Evolutionary conservation across 2,797 vertebrate species (phyloP).

Genomic region (Brachyalestes nurse): DNA sequence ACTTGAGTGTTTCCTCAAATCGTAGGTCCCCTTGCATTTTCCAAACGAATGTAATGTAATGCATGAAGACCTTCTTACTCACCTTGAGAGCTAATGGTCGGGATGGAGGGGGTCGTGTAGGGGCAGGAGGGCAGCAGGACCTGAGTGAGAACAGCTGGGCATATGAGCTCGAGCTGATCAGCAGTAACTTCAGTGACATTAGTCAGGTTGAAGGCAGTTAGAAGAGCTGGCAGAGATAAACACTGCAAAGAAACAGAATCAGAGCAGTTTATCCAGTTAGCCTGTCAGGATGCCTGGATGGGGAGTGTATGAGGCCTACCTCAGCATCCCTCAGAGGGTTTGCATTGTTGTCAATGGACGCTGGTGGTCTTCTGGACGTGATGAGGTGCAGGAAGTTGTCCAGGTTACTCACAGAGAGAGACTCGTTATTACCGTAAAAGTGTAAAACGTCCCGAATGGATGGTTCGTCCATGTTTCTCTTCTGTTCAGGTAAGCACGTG

Average conservation of each 20-base stretch:
- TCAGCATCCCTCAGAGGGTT: conserved; percentile 47
- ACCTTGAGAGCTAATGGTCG: conserved; percentile 42
- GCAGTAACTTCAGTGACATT: conserved; percentile 51
- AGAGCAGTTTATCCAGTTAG: background rate
- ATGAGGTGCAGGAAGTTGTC: conserved; percentile 50
- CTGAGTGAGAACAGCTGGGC: conserved; percentile 60
- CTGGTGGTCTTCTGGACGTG: conserved; percentile 38
- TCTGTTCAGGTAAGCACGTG: too few relatives aligned
- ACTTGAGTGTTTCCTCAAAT: too few relatives aligned
- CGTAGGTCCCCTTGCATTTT: too few relatives aligned
- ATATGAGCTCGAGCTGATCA: conserved; percentile 52
- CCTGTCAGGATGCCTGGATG: background rate
- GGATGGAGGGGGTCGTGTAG: background rate
- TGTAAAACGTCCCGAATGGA: conserved; percentile 31
- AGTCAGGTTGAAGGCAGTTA: conserved; percentile 39
- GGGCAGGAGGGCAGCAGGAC: conserved; percentile 56
- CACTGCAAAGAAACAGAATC: conserved; percentile 40
- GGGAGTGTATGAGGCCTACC: conserved; percentile 19
- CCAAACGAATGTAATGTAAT: too few relatives aligned
- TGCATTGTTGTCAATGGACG: conserved; percentile 30
- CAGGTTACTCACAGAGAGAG: conserved; percentile 47
- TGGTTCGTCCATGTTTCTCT: conserved; percentile 43
- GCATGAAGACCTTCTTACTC: conserved; percentile 8
- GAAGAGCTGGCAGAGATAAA: conserved; percentile 37
- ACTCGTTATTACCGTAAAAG: conserved; percentile 49